phyloP scores from a whole-genome alignment of 2,888 invertebrate genomes.

The Luperina testacea region DNA sequence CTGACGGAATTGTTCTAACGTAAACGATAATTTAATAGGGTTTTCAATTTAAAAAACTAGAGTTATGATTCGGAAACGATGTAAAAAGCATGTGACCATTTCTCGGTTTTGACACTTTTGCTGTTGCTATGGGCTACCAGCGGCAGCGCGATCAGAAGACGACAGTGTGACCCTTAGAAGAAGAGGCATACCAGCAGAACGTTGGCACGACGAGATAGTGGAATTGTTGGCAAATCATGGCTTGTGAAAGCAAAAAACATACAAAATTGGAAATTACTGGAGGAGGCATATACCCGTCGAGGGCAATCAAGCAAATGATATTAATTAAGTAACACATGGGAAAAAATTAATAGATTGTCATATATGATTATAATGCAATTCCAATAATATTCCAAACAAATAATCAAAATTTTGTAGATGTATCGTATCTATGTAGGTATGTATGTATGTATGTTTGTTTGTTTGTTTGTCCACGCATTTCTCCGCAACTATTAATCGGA shows the following conservation, averaged over 20 bases:
- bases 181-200: not conserved
- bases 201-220: not conserved
- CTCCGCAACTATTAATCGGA: no score
- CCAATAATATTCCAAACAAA: no score
- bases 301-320: no score
- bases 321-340: no score
- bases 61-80: not conserved
- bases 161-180: no score
- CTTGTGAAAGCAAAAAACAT: not conserved
- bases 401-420: no score
- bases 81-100: not conserved
- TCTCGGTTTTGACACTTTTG: not conserved
- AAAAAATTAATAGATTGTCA: no score
- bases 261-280: not conserved
- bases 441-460: no score
- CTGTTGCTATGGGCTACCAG: not conserved
- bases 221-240: not conserved
- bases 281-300: not conserved
- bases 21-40: not conserved
- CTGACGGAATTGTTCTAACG: conserved; percentile 11
- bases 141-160: not conserved
- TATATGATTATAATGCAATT: no score
- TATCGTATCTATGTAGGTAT: no score
- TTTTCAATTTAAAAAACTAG: not conserved
- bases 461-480: no score